Conservation (phyloP, 2,113 vertebrate species). For the Mormoops blainvillei region DNA sequence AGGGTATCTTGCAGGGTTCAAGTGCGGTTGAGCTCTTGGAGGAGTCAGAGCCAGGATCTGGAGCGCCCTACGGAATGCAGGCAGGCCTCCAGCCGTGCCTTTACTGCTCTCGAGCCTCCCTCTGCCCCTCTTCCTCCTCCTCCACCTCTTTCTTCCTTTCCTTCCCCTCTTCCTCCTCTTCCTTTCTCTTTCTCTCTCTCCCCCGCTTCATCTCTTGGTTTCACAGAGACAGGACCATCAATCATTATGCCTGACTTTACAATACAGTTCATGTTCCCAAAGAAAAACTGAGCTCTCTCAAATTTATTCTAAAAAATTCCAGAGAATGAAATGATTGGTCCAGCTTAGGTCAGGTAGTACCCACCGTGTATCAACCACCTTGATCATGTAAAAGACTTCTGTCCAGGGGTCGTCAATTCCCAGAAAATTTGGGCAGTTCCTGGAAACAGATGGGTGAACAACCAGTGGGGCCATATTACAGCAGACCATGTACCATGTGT, state of each 20-base stretch:
- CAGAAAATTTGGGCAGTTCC: neutral
- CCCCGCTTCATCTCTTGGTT: neutral
- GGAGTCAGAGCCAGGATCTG: neutral
- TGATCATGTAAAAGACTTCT: neutral
- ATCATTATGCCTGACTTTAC: neutral
- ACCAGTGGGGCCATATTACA: no score
- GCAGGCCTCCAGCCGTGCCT: neutral
- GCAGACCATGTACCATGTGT: rapidly evolving
- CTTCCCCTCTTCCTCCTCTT: neutral
- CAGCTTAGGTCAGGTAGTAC: neutral
- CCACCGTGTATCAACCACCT: neutral
- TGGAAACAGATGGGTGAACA: neutral
- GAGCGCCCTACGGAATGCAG: no score
- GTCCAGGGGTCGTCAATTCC: neutral
- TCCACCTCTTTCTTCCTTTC: neutral
- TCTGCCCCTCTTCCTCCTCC: neutral
- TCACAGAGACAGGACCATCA: neutral
- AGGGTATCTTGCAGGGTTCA: neutral
- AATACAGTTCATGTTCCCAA: neutral
- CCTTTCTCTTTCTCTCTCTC: neutral
- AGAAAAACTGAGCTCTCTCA: neutral
- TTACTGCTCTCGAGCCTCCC: neutral
- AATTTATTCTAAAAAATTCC: neutral
- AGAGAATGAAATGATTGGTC: neutral
- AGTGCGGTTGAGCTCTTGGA: neutral